phyloP scores from a whole-genome alignment of 2,888 invertebrate species.

The Macrophya alboannulata region DNA sequence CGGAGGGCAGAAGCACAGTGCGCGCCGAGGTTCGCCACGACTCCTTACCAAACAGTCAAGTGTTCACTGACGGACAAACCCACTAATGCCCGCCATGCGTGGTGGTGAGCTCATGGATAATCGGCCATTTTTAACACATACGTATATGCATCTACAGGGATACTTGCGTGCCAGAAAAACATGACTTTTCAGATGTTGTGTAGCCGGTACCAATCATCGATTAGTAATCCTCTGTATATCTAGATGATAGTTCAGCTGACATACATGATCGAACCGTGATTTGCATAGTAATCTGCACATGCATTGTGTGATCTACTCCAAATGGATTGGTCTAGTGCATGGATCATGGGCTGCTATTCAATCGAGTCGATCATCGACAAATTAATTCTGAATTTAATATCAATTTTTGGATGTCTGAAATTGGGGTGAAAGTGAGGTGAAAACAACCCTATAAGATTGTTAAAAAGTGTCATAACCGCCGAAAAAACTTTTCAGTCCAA shows the following conservation, averaged over 20 bases:
- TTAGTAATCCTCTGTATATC: neutral
- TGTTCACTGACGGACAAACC: slow-evolving; percentile 64
- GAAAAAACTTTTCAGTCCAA: neutral
- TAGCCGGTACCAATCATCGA: neutral
- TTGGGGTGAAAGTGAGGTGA: neutral
- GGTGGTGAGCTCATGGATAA: slow-evolving; percentile 46
- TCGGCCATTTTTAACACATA: slow-evolving; percentile 53
- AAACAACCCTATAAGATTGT: neutral
- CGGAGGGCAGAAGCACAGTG: slow-evolving; percentile 78
- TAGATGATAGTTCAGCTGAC: neutral
- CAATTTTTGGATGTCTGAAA: neutral
- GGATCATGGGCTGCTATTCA: neutral
- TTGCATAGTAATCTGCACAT: neutral
- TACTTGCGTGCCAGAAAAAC: slow-evolving; percentile 4
- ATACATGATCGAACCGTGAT: neutral
- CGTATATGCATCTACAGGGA: slow-evolving; percentile 2
- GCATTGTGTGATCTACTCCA: neutral
- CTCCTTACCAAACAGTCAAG: slow-evolving; percentile 76
- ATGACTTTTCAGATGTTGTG: neutral
- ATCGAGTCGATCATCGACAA: neutral
- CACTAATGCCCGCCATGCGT: slow-evolving; percentile 41
- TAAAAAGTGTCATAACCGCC: neutral
- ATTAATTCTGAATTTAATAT: neutral
- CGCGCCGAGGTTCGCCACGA: slow-evolving; percentile 62
- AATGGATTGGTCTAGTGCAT: neutral